phyloP scores from a whole-genome alignment of 2,113 vertebrate genomes.

The Pangasianodon gigas region DNA sequence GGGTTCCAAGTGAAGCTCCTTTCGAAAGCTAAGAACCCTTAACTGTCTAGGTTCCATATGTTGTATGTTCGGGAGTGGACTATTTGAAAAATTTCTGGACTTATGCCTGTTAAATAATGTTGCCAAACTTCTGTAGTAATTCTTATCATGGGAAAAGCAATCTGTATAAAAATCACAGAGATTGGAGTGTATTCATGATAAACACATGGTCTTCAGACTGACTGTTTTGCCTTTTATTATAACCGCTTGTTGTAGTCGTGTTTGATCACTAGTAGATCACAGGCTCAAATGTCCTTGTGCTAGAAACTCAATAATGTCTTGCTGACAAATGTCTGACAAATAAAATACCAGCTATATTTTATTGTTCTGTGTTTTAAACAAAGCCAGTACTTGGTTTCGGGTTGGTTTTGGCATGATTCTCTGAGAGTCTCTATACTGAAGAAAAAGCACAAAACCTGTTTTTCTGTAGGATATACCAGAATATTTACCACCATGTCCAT shows the following conservation, averaged over 20 bases:
- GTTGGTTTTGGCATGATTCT: not conserved
- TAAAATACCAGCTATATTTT: not conserved
- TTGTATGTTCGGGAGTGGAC: not conserved
- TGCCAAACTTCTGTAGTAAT: not conserved
- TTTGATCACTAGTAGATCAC: not conserved
- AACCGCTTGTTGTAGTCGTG: not conserved
- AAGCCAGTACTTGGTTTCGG: not conserved
- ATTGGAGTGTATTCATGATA: not conserved
- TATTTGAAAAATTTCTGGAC: not conserved
- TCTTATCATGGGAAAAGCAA: not conserved
- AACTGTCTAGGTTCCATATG: not conserved
- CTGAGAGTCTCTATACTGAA: not conserved
- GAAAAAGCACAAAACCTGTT: not conserved
- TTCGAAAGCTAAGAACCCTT: not conserved
- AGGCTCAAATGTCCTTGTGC: slow-evolving; percentile 2
- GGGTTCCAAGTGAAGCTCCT: not conserved
- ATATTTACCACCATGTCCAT: not conserved
- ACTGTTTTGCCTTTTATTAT: not conserved
- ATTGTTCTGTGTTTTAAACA: not conserved
- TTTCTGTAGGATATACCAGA: not conserved
- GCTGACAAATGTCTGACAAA: not conserved
- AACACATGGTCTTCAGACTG: not conserved
- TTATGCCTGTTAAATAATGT: not conserved
- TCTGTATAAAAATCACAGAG: not conserved
- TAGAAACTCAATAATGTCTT: not conserved